phyloP scores from a whole-genome alignment of 2,797 vertebrate species.

The Poecilia gillii region DNA sequence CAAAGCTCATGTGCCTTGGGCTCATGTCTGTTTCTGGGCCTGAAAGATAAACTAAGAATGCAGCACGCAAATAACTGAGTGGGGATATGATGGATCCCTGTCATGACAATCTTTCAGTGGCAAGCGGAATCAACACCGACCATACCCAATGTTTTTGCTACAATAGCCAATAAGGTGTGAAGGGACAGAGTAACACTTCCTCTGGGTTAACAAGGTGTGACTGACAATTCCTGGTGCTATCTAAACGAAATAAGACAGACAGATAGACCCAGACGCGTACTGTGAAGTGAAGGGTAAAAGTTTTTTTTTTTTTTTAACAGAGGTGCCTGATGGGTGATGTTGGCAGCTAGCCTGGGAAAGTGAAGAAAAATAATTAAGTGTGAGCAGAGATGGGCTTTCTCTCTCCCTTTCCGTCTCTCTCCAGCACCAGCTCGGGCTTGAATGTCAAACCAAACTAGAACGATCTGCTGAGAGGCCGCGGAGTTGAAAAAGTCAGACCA shows the following conservation, averaged over 20 bases:
- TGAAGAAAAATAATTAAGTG: conserved; percentile 22
- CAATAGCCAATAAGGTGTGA: conserved; percentile 6
- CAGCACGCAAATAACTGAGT: conserved; percentile 32
- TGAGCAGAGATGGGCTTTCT: conserved; percentile 1
- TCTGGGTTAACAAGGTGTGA: conserved; percentile 32
- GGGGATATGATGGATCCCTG: conserved; percentile 10
- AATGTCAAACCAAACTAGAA: conserved; percentile 32
- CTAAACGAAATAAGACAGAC: conserved; percentile 23
- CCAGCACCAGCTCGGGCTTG: conserved; percentile 4
- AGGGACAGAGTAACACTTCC: conserved; percentile 12
- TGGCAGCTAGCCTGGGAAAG: conserved; percentile 8
- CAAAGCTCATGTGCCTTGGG: conserved; percentile 21
- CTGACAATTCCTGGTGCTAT: conserved; percentile 25
- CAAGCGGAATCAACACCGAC: conserved; percentile 2
- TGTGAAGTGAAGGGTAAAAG: conserved; percentile 18
- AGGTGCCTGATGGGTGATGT: conserved; percentile 9
- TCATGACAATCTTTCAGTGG: conserved; percentile 8
- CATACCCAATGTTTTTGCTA: not conserved
- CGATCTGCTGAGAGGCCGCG: not conserved
- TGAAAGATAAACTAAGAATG: conserved; percentile 41
- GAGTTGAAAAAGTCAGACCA: conserved; percentile 2
- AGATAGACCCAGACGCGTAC: conserved; percentile 16
- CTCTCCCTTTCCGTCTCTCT: conserved; percentile 4
- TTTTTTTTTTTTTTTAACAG: conserved; percentile 7
- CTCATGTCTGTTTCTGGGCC: conserved; percentile 32